Base-by-base conservation (phyloP, 2,888 invertebrate species). In the Dryomyza anilis region DNA sequence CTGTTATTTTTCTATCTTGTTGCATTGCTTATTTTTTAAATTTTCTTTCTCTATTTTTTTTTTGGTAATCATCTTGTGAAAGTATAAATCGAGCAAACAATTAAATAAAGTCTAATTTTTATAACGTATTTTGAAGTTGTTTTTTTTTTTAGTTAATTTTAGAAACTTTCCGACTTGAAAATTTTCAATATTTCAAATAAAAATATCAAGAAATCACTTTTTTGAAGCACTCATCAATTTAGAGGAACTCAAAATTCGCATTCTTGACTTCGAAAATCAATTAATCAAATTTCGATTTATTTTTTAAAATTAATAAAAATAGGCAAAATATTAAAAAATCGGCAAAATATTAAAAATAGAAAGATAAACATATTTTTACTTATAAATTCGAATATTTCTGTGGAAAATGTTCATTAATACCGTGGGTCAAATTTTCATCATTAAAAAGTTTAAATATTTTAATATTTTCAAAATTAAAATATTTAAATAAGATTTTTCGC, bases 31-130 rank as follows among this genome's bases (percentile, higher is more conserved):
- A 19, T 16, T 53, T 19, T n/a, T 19, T 21, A 12, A 36, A 36
- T 59, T 46, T n/a, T 58, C 25, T 19, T 45, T 21, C 25, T 58
- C 3, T 53, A 58, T 19, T 12, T 21, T 2, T 19, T 55, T 30
- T 21, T 33, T 55, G 19, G 46, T 46, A 59, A 53, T 19, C 29
- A 29, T 29, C 29, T 61, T 61, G 43, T 61, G 21, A 61, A 61
- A 53, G 53, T 61, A 12, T 33, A 48, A 60, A 50, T 23, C 48
- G 7, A 5, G 14, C 27, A 46, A 45, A 48, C 3, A 45, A 46
- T 19, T 48, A 60, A 30, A 48, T 6, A 43, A 57, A 39, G 23
- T 45, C 16, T 27, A 30, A 16, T 33, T 55, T 19, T 55, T 33
- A 16, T 55, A 16, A 43, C n/a, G 43, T 43, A 43, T 16, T 5